Evolutionary conservation across 2,113 vertebrate genomes (phyloP).

Genomic region (Notiomystis cincta): DNA sequence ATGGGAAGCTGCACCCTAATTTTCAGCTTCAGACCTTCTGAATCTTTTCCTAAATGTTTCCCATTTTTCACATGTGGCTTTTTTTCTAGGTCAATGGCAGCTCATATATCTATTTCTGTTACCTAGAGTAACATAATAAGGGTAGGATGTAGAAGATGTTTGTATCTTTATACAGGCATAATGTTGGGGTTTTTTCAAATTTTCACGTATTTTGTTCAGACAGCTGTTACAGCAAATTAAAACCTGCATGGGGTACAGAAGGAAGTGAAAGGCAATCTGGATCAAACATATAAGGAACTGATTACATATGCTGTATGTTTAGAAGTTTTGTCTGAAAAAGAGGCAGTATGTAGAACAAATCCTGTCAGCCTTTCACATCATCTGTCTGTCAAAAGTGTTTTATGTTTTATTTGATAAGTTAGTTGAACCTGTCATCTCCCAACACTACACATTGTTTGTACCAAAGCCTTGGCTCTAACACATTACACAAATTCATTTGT

Average conservation of each 20-base stretch:
- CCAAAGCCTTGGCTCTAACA: background rate
- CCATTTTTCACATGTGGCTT: background rate
- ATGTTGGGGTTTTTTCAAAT: background rate
- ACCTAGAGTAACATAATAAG: background rate
- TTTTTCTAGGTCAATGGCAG: background rate
- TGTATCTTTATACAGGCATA: background rate
- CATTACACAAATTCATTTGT: background rate
- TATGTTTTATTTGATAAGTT: background rate
- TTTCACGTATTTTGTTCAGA: background rate
- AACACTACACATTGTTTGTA: background rate
- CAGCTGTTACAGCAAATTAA: background rate
- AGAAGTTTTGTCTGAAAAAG: background rate
- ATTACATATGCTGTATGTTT: background rate
- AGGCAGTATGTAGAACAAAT: background rate
- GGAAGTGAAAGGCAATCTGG: background rate
- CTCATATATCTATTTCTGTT: background rate
- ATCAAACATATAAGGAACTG: background rate
- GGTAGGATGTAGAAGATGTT: background rate
- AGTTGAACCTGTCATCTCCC: background rate
- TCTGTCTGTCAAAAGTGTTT: background rate
- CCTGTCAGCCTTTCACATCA: background rate
- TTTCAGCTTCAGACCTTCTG: background rate
- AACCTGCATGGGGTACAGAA: background rate
- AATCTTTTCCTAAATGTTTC: background rate
- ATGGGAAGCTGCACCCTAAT: background rate